These are phyloP conservation scores for Linnaemya vulpina DNA, from an alignment of 2,888 invertebrate species.

Conservation along the genomic window DNA sequence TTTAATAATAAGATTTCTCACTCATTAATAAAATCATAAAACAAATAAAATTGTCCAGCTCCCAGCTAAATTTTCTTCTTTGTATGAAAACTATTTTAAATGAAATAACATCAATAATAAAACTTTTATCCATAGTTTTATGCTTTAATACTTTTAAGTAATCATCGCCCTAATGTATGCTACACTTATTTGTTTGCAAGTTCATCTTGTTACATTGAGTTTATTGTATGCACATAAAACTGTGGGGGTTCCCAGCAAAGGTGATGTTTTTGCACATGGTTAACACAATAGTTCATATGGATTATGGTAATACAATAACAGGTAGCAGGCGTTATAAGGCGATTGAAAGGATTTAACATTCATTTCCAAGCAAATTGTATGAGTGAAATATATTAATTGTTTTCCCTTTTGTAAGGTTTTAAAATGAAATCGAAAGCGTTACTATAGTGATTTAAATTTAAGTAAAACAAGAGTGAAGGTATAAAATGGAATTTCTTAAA, in stretches of 20 bases:
- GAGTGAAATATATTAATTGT: too few species aligned
- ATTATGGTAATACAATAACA: slow-evolving; percentile 30
- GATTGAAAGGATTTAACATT: slow-evolving; percentile 11
- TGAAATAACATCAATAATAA: not conserved
- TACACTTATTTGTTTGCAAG: not conserved
- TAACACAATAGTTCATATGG: slow-evolving; percentile 41
- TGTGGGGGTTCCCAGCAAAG: slow-evolving; percentile 24
- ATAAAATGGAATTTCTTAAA: too few species aligned
- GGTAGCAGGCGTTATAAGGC: slow-evolving; percentile 1
- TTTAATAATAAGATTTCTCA: not conserved
- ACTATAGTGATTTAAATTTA: too few species aligned
- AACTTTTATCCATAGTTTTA: not conserved
- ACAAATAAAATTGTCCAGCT: not conserved
- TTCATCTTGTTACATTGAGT: slow-evolving; percentile 17
- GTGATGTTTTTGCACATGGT: slow-evolving; percentile 43
- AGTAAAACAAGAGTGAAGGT: too few species aligned
- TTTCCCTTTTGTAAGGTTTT: too few species aligned
- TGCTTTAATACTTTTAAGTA: not conserved
- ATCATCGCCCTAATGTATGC: slow-evolving; percentile 26
- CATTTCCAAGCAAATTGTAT: not conserved
- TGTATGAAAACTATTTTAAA: not conserved
- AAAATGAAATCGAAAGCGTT: too few species aligned
- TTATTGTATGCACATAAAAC: slow-evolving; percentile 39
- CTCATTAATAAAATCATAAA: not conserved
- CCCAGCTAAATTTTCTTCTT: too few species aligned